phyloP scores from a whole-genome alignment of 2,113 vertebrate genomes.

The Gorilla gorilla region DNA sequence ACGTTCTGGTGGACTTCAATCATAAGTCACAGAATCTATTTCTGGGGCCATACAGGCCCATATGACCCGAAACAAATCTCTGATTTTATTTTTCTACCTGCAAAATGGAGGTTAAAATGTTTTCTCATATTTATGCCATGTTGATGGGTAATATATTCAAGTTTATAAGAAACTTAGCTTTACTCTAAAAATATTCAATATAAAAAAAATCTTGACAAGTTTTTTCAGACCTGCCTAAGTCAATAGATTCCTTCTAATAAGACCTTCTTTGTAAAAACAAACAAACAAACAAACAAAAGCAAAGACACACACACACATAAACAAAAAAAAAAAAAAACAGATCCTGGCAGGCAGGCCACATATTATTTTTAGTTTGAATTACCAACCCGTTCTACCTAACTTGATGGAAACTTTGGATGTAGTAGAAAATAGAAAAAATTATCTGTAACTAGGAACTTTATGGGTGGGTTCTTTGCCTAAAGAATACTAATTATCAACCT shows the following conservation, averaged over 20 bases:
- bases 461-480: background rate
- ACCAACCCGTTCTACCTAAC: conserved; percentile 56
- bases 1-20: background rate
- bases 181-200: background rate
- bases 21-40: background rate
- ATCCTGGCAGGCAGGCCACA: conserved; percentile 68
- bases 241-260: conserved; percentile 15
- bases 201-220: conserved; percentile 36
- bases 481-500: background rate
- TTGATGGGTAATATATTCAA: background rate
- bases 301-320: background rate
- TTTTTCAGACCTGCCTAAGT: background rate
- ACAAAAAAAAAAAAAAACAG: conserved; percentile 4
- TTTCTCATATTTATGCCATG: background rate
- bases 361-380: conserved; percentile 70
- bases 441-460: conserved; percentile 16
- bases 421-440: conserved; percentile 61
- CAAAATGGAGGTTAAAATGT: conserved; percentile 29
- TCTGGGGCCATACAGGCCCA: background rate
- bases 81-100: background rate
- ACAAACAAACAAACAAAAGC: background rate
- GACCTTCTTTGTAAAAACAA: background rate
- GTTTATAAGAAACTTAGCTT: conserved; percentile 25
- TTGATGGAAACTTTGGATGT: conserved; percentile 50
- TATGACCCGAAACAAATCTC: background rate